A percentile compares a stretch with the other conserved stretches of the same genome.
These are phyloP conservation scores for Vireo griseus DNA, from an alignment of 2,797 vertebrate genomes.

Conservation along the genomic window DNA sequence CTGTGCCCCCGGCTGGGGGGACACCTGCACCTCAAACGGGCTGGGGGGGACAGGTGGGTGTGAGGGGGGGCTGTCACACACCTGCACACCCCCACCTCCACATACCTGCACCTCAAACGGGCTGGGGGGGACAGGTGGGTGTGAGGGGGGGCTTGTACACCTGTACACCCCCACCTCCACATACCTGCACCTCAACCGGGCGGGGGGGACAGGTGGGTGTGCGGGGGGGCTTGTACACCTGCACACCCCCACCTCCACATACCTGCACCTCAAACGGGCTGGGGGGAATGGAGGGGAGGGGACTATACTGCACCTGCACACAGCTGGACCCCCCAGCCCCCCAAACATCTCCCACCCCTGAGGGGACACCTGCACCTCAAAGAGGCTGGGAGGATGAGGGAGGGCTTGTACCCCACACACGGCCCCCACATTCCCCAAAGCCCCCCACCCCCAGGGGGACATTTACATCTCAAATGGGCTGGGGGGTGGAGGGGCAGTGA, in stretches of 20 bases:
- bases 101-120: constrained; percentile 78
- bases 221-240: too few species aligned
- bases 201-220: too few species aligned
- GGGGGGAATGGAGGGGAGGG: neutral
- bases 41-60: constrained; percentile 55
- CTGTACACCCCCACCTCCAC: neutral
- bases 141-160: neutral
- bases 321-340: neutral
- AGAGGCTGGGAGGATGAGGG: neutral
- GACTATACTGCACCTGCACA: neutral
- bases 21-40: constrained; percentile 90
- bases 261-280: too few species aligned
- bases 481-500: neutral
- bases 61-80: too few species aligned
- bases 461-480: too few species aligned
- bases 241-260: too few species aligned
- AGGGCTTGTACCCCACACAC: too few species aligned
- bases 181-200: neutral
- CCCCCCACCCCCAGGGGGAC: too few species aligned
- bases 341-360: neutral
- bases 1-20: constrained; percentile 83
- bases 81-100: too few species aligned
- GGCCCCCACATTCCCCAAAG: neutral
- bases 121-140: constrained; percentile 54
- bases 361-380: neutral